These are phyloP conservation scores for Tineola bisselliella DNA, from an alignment of 2,888 invertebrate genomes.

Conservation along the genomic window DNA sequence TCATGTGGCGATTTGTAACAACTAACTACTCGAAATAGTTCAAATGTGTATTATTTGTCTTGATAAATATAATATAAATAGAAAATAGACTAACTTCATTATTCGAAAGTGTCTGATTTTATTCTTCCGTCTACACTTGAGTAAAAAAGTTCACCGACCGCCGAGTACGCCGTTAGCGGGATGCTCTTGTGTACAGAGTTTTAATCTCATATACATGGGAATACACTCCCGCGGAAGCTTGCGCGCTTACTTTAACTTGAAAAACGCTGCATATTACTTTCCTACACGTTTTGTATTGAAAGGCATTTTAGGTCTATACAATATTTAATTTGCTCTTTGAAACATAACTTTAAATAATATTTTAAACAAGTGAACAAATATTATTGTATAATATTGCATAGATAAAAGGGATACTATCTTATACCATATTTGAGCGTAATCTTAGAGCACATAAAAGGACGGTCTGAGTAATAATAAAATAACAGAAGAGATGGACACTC, in stretches of 20 bases:
- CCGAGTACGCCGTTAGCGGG: neutral
- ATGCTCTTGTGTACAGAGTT: neutral
- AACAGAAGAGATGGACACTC: constrained; percentile 36
- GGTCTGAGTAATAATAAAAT: constrained; percentile 20
- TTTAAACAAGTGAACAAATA: too few species aligned
- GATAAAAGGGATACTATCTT: neutral
- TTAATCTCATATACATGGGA: constrained; percentile 6
- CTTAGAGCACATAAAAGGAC: neutral
- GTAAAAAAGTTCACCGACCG: neutral
- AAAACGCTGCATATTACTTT: neutral
- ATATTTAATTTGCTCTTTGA: neutral
- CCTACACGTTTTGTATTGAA: neutral
- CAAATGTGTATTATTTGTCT: too few species aligned
- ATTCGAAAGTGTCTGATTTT: neutral
- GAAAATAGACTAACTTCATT: too few species aligned
- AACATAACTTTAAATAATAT: too few species aligned
- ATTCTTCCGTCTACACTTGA: neutral
- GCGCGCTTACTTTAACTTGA: neutral
- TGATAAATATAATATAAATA: too few species aligned
- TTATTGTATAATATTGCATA: too few species aligned
- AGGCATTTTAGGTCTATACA: neutral
- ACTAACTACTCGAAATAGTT: too few species aligned
- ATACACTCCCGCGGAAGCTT: neutral
- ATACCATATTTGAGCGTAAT: neutral
- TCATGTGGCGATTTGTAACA: too few species aligned